Evolutionary conservation across 2,797 vertebrate species (phyloP).

Genomic region (Salmo trutta): DNA sequence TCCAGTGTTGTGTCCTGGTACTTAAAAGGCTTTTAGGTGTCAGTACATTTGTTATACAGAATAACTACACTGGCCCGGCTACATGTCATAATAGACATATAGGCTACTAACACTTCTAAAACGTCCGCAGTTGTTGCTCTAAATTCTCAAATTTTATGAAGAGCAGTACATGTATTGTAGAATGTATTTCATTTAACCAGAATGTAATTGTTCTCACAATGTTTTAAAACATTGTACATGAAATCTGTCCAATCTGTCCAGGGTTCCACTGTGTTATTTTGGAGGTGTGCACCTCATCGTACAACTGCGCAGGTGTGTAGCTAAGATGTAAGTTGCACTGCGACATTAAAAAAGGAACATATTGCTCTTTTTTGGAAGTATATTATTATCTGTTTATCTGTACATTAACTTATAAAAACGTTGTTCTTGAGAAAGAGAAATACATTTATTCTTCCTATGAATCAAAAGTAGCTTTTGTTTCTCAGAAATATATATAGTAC

Average conservation of each 20-base stretch:
- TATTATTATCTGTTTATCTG: constrained; percentile 72
- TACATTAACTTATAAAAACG: constrained; percentile 68
- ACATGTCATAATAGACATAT: not conserved
- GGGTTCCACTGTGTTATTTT: constrained; percentile 79
- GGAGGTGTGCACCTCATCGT: constrained; percentile 76
- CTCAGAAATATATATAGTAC: constrained; percentile 54
- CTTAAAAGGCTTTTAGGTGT: constrained; percentile 7
- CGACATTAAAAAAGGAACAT: constrained; percentile 97
- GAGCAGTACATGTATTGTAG: constrained; percentile 36
- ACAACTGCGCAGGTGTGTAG: constrained; percentile 74
- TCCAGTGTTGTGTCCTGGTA: constrained; percentile 2
- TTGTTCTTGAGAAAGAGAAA: constrained; percentile 40
- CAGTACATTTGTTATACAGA: constrained; percentile 5
- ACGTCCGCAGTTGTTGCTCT: constrained; percentile 8
- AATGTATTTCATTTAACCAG: constrained; percentile 45
- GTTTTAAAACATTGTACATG: constrained; percentile 49
- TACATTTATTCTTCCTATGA: constrained; percentile 77
- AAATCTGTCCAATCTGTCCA: constrained; percentile 65
- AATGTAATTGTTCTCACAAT: constrained; percentile 52
- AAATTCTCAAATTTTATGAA: constrained; percentile 13
- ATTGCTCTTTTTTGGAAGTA: constrained; percentile 84
- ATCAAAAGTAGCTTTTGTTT: constrained; percentile 73
- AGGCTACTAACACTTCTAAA: constrained; percentile 2
- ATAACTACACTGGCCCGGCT: constrained; percentile 6
- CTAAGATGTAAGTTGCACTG: constrained; percentile 95